Base-by-base conservation (phyloP, 2,113 vertebrate genomes). In the Procavia capensis region DNA sequence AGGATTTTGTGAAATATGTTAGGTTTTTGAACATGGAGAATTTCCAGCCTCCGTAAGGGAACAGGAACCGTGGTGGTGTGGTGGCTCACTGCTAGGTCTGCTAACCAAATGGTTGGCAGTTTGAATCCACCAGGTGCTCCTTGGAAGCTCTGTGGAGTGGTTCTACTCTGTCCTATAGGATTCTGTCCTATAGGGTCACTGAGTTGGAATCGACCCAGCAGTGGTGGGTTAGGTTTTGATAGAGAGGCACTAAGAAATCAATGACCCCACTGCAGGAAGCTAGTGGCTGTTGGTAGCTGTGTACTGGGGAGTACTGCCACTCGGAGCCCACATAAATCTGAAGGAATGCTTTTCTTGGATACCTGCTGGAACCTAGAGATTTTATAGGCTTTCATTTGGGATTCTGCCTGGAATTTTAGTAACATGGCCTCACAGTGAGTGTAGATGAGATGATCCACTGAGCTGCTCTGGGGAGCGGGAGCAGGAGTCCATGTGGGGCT, bases 1-100 rank as follows among this genome's bases (percentile, higher is more conserved):
- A 39, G 91, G 89, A 50, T 90, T 88, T 97, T 92, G 90, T 94
- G 64, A 98, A 95, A 90, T 82, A 3, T 47, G 89, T 97, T 88
- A 90, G 43, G 82, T 9, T 96, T 97, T 95, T 63, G 76, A 70
- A 76, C 64, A 59, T n/a, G 70, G 82, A 29, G 43, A 85, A 79
- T 85, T 92, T 17, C 0, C 76, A 92, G 13, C 64, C 24, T 92
- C 89, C 14, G 2, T n/a, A n/a, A n/a, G n/a, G n/a, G n/a, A n/a
- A n/a, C n/a, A n/a, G n/a, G n/a, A n/a, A n/a, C n/a, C n/a, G n/a
- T n/a, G n/a, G n/a, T n/a, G n/a, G n/a, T n/a, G n/a, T n/a, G n/a
- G n/a, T n/a, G n/a, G n/a, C n/a, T n/a, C n/a, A n/a, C n/a, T n/a
- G n/a, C n/a, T n/a, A n/a, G n/a, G n/a, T n/a, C n/a, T n/a, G n/a